Evolutionary conservation across 2,797 vertebrate species (phyloP), one percentile per base, ranked within the genome.

Genomic region (Myotis pilosus): DNA sequence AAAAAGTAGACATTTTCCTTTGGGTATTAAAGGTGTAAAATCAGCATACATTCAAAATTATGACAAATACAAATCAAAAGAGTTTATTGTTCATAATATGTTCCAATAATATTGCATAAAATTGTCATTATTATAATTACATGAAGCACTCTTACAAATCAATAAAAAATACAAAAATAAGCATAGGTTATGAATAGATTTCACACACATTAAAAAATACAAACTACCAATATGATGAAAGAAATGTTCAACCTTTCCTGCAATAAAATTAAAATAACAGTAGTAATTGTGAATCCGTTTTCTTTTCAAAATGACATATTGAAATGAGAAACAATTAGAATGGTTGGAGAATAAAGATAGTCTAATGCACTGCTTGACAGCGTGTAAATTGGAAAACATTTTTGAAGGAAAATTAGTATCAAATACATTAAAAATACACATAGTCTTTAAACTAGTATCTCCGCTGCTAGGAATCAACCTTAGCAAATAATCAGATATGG

Each of bases 321-420:
- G 9, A 78, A 83, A 64, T 82, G 53, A 74, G 51, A 89, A 93
- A 87, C 19, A 76, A 64, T 53, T 92, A 64, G n/a, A 91, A 83
- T 57, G 23, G 1, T 19, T 87, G 62, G n/a, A 22, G 83, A 87
- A 76, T 72, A 87, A 55, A 6, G n/a, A 28, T 49, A 49, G 7
- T 49, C 20, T 71, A 87, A 66, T 91, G 33, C 3, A 38, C 51
- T 69, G 49, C n/a, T 87, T 72, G 44, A 49, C 60, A 90, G 57
- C 0, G 0, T 71, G 44, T 33, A 83, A 87, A 93, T 91, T 76
- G 8, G 36, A 83, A 87, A 81, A 55, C 2, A 82, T 55, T 87
- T 90, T 44, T 87, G 51, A 91, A 91, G 38, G 51, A 81, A 83
- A 76, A 28, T 71, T 83, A 91, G 3, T 79, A 79, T 72, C 25